These are phyloP conservation scores for Eremophila alpestris DNA, from an alignment of 2,797 vertebrate species.

Conservation along the genomic window DNA sequence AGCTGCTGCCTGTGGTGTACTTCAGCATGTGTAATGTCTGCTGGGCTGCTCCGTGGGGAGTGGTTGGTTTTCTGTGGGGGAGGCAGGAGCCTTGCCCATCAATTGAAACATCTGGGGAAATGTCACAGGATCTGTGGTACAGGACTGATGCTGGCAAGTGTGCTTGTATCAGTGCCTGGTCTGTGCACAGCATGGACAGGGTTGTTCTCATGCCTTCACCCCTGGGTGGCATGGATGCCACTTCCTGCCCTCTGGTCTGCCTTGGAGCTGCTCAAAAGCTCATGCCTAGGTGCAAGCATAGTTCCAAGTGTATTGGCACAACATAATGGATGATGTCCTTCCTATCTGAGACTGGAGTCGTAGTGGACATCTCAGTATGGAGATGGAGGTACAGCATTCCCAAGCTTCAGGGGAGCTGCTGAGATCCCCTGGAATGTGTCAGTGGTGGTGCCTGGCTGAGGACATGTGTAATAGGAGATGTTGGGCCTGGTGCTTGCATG, in stretches of 20 bases:
- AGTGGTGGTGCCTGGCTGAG: neutral
- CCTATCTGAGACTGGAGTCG: neutral
- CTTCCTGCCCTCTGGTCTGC: neutral
- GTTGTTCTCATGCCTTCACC: neutral
- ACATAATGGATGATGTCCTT: fast-evolving
- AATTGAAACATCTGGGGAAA: neutral
- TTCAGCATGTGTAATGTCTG: neutral
- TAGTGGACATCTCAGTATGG: neutral
- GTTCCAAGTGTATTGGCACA: neutral
- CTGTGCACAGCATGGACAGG: fast-evolving
- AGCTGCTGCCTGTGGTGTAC: neutral
- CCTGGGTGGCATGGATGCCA: neutral
- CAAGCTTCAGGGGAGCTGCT: neutral
- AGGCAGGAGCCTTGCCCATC: neutral
- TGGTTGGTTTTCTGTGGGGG: neutral
- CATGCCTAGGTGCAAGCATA: fast-evolving
- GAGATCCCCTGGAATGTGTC: neutral
- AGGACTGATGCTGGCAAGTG: neutral
- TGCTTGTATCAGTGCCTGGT: fast-evolving
- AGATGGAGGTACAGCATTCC: neutral
- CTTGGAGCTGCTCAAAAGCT: neutral
- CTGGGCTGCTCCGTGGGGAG: neutral
- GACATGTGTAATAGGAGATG: neutral
- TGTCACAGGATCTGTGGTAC: neutral
- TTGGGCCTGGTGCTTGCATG: neutral